These are phyloP conservation scores for Cotesia vestalis DNA, from an alignment of 1,140 invertebrate genomes.

Conservation along the genomic window DNA sequence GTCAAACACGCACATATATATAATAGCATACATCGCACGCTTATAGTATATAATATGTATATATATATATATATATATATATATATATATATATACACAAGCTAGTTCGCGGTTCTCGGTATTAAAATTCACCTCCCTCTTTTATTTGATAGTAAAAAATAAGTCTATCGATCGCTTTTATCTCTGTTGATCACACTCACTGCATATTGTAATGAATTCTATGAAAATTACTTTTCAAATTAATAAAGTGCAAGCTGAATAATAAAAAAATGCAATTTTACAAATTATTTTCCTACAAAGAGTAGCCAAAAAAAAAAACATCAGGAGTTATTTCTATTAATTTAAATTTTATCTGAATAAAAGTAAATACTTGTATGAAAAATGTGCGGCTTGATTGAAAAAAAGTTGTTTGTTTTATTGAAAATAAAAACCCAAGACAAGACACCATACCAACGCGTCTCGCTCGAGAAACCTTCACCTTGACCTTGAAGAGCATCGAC, in stretches of 20 bases:
- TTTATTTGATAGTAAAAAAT: no score
- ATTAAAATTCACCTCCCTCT: constrained; percentile 12
- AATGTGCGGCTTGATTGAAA: background rate
- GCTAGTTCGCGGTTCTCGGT: background rate
- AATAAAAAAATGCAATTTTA: no score
- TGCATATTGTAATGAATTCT: no score
- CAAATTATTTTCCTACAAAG: no score
- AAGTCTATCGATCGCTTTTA: no score
- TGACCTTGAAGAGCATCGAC: constrained; percentile 58
- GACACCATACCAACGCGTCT: background rate
- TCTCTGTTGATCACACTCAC: no score
- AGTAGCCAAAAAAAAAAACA: no score
- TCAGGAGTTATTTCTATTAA: no score
- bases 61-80: background rate
- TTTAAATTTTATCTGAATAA: no score
- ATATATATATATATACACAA: no score
- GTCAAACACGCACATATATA: background rate
- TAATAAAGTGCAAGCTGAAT: no score
- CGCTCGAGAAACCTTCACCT: constrained; percentile 54
- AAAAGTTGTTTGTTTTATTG: constrained; percentile 2
- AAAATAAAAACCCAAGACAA: constrained; percentile 19
- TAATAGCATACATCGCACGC: background rate
- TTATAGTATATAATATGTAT: background rate
- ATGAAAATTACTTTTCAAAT: no score
- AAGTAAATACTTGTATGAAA: background rate